phyloP scores from a whole-genome alignment of 2,888 invertebrate genomes.

The Tipula helvola region DNA sequence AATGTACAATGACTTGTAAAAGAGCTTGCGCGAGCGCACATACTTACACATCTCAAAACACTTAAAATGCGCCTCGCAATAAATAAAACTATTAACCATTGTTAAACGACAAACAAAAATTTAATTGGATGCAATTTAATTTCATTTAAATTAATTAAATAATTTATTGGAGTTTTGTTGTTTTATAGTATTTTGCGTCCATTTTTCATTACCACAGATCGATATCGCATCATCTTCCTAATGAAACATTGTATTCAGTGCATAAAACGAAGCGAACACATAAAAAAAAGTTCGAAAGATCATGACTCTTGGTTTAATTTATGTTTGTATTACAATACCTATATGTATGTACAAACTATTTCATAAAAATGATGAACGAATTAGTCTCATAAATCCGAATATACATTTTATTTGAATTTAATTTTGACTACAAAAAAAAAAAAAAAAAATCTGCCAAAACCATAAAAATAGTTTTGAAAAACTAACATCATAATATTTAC shows the following conservation, averaged over 20 bases:
- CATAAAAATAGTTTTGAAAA: background rate
- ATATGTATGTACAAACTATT: background rate
- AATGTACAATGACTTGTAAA: too few species aligned
- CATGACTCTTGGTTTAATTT: background rate
- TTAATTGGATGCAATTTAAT: background rate
- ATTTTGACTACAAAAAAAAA: background rate
- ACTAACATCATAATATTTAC: background rate
- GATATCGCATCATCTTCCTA: background rate
- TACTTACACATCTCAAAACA: background rate
- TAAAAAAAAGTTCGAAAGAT: background rate
- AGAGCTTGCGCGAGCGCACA: too few species aligned
- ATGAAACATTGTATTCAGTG: background rate
- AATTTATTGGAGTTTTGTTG: background rate
- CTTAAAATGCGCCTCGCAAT: background rate
- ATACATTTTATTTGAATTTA: background rate
- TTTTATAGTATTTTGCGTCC: background rate
- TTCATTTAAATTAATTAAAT: background rate
- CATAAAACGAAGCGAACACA: background rate
- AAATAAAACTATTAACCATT: background rate
- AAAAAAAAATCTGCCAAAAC: background rate
- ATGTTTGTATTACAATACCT: background rate
- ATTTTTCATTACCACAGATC: background rate
- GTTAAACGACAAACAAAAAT: background rate
- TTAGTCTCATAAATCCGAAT: background rate
- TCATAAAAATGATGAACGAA: background rate